Conservation (phyloP, 2,113 vertebrate species). For the Pomatorhinus ruficollis region DNA sequence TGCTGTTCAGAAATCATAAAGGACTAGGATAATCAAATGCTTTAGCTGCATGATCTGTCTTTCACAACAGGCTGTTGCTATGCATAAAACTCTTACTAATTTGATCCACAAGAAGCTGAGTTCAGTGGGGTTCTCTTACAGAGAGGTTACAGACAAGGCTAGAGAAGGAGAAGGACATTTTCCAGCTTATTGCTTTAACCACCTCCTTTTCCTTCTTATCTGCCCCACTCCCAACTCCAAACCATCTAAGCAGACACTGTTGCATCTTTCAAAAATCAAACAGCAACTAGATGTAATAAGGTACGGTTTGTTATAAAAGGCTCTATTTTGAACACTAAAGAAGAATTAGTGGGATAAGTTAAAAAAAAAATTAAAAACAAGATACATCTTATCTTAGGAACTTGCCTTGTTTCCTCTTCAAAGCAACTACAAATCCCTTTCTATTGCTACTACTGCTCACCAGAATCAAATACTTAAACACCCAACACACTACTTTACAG, state of each 20-base stretch:
- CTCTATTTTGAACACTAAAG: background rate
- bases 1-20: background rate
- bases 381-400: background rate
- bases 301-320: background rate
- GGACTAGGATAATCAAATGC: background rate
- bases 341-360: background rate
- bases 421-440: background rate
- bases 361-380: background rate
- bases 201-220: background rate
- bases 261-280: background rate
- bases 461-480: background rate
- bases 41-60: background rate
- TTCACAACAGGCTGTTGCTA: background rate
- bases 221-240: background rate
- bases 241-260: background rate
- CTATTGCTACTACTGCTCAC: background rate
- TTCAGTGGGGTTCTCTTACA: background rate
- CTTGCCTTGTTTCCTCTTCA: background rate
- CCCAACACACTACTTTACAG: background rate
- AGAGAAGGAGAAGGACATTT: background rate
- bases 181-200: background rate
- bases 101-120: background rate
- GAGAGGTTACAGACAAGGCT: rapidly evolving
- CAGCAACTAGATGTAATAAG: background rate
- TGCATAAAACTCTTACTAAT: background rate